Percentiles rank a stretch among this genome's conserved stretches.
Conservation (phyloP, 2,888 invertebrate genomes). For the Ochlodes sylvanus region DNA sequence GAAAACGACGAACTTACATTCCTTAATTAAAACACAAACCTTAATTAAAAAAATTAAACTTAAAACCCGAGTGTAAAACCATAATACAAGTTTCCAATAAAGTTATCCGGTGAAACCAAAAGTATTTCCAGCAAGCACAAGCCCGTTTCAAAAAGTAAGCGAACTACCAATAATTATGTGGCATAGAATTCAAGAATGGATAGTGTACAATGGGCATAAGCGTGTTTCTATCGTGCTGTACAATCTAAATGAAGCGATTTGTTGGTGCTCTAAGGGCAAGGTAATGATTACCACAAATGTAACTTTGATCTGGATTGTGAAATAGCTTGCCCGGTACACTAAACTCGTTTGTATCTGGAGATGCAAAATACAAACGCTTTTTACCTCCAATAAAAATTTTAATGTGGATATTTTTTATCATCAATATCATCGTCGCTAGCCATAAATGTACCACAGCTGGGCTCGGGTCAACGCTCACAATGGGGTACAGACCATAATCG, state of each 20-base stretch:
- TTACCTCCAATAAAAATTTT: neutral
- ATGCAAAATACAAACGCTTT: neutral
- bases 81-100: neutral
- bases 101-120: neutral
- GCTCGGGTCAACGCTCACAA: too few relatives aligned
- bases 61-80: too few relatives aligned
- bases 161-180: neutral
- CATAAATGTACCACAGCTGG: too few relatives aligned
- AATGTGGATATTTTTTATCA: neutral
- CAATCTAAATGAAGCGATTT: conserved; percentile 31
- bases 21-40: too few relatives aligned
- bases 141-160: too few relatives aligned
- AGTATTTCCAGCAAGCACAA: neutral
- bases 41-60: too few relatives aligned
- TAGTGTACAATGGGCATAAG: conserved; percentile 17
- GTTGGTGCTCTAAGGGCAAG: conserved; percentile 31
- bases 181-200: neutral
- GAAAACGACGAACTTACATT: too few relatives aligned
- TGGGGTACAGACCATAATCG: too few relatives aligned
- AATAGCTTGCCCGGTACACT: neutral
- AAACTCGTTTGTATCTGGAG: neutral
- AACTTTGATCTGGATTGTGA: conserved; percentile 15
- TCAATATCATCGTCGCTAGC: too few relatives aligned
- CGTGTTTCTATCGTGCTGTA: conserved; percentile 1
- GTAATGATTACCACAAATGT: conserved; percentile 14